Conservation (phyloP, 2,888 invertebrate species). For the Idaea straminata region DNA sequence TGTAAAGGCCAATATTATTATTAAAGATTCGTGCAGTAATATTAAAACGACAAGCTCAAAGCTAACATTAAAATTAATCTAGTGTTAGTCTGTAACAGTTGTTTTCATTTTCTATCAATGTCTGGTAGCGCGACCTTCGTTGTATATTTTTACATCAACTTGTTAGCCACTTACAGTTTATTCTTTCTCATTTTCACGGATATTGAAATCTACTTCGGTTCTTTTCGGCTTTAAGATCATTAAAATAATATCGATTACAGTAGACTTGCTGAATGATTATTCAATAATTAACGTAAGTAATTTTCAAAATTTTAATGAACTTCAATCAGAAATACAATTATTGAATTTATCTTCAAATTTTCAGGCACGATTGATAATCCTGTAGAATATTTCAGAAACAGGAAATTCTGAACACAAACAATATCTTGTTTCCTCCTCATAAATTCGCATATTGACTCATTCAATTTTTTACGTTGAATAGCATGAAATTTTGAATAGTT, state of each 20-base stretch:
- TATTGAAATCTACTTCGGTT: not conserved
- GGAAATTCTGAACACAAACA: not conserved
- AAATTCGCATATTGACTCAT: not conserved
- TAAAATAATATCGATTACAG: not conserved
- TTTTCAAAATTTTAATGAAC: too few species aligned
- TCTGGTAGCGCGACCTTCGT: constrained; percentile 14
- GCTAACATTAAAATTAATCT: not conserved
- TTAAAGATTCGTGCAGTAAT: not conserved
- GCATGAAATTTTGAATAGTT: not conserved
- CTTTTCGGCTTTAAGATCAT: not conserved
- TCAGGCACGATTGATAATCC: not conserved
- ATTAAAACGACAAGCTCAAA: not conserved
- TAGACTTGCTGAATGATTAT: not conserved
- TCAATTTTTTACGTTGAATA: not conserved
- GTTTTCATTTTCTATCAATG: constrained; percentile 11
- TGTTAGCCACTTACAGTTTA: not conserved
- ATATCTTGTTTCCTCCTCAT: not conserved
- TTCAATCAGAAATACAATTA: not conserved
- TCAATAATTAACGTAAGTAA: not conserved
- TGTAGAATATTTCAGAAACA: not conserved
- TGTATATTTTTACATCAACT: constrained; percentile 18
- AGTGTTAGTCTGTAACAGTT: constrained; percentile 1
- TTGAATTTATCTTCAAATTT: not conserved
- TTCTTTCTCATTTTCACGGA: not conserved
- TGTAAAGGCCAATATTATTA: not conserved